Evolutionary conservation across 2,797 vertebrate species (phyloP).

Genomic region (Brotula barbata): DNA sequence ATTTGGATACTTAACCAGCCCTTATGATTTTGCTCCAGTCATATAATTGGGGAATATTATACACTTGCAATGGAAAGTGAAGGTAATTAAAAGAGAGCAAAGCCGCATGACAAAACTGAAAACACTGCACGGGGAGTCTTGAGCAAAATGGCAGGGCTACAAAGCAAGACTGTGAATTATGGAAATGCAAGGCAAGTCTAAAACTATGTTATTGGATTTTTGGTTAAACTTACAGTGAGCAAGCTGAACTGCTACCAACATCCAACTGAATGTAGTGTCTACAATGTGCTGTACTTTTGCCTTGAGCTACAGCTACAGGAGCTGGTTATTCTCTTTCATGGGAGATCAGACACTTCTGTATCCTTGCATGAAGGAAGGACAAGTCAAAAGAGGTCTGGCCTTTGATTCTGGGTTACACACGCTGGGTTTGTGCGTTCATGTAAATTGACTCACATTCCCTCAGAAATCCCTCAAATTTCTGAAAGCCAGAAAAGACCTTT

Average conservation of each 20-base stretch:
- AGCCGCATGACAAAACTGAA: too few species aligned
- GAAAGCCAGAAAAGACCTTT: constrained; percentile 10
- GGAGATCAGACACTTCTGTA: constrained; percentile 6
- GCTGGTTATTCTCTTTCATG: constrained; percentile 13
- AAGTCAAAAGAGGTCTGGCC: constrained; percentile 1
- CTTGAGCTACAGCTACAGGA: background rate
- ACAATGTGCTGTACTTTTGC: too few species aligned
- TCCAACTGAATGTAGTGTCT: too few species aligned
- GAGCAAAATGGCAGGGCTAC: too few species aligned
- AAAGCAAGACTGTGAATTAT: background rate
- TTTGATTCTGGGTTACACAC: constrained; percentile 24
- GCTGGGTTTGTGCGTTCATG: constrained; percentile 3
- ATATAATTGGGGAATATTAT: too few species aligned
- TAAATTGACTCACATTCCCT: constrained; percentile 19
- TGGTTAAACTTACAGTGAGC: background rate
- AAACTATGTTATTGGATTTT: background rate
- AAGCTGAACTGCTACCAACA: background rate
- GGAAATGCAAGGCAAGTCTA: background rate
- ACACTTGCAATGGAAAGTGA: too few species aligned
- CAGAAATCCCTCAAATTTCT: too few species aligned
- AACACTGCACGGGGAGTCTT: too few species aligned
- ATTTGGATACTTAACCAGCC: too few species aligned
- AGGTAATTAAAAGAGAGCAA: too few species aligned
- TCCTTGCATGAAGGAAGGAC: background rate
- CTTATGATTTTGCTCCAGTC: too few species aligned